phyloP scores from a whole-genome alignment of 1,140 invertebrate species.

The Venustaconcha ellipsiformis region DNA sequence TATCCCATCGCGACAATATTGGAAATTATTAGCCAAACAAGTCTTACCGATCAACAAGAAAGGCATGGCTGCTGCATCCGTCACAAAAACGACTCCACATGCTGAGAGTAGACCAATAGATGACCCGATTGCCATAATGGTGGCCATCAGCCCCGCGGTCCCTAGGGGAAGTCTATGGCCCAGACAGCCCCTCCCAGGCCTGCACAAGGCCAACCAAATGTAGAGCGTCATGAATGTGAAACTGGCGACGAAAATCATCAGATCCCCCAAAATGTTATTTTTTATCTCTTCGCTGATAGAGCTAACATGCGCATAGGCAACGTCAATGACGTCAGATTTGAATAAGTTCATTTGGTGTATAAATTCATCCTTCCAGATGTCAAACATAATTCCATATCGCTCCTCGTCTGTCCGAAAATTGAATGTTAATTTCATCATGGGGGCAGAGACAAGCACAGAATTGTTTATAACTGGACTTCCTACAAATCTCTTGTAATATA shows the following conservation, averaged over 20 bases:
- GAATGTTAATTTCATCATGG: slow-evolving; percentile 1
- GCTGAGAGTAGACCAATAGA: slow-evolving; percentile 93
- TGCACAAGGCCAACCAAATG: slow-evolving; percentile 40
- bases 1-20: neutral
- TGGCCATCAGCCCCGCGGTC: slow-evolving; percentile 87
- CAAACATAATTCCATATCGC: neutral
- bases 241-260: slow-evolving; percentile 36
- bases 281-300: slow-evolving; percentile 18
- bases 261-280: slow-evolving; percentile 29
- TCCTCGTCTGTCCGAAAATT: slow-evolving; percentile 15
- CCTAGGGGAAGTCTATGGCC: slow-evolving; percentile 92
- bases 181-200: slow-evolving; percentile 32
- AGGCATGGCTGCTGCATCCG: slow-evolving; percentile 93
- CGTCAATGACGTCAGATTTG: slow-evolving; percentile 1
- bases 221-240: slow-evolving; percentile 52
- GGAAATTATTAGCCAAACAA: neutral
- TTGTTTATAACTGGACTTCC: neutral
- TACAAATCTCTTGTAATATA: slow-evolving; percentile 7
- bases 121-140: slow-evolving; percentile 82
- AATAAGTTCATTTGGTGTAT: neutral
- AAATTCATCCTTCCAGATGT: slow-evolving; percentile 19
- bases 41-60: slow-evolving; percentile 94
- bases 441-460: neutral
- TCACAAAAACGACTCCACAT: slow-evolving; percentile 91
- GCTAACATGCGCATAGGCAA: slow-evolving; percentile 6